These are phyloP conservation scores for Theristicus caerulescens DNA, from an alignment of 2,113 vertebrate species.

Conservation along the genomic window DNA sequence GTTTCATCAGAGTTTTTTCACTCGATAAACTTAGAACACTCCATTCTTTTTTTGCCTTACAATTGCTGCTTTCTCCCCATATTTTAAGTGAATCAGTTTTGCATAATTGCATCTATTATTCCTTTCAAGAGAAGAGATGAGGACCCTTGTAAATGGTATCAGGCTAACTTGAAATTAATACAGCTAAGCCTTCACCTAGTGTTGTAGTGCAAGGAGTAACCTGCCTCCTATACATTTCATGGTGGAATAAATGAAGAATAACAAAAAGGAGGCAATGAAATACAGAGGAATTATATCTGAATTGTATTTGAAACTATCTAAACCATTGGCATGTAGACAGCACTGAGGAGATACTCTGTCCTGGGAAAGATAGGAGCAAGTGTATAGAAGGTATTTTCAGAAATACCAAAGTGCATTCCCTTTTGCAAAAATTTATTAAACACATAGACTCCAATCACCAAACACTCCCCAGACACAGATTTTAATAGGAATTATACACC, in stretches of 20 bases:
- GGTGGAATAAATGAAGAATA: background rate
- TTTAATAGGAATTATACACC: background rate
- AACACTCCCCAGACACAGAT: background rate
- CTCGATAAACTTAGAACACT: background rate
- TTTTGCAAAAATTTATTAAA: background rate
- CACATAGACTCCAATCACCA: background rate
- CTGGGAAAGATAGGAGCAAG: background rate
- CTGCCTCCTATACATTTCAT: background rate
- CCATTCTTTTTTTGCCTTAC: background rate
- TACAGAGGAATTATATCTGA: background rate
- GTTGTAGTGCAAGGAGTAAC: background rate
- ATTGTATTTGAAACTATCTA: background rate
- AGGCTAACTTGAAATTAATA: slow-evolving; percentile 26
- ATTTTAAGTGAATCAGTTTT: slow-evolving; percentile 5
- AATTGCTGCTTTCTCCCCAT: background rate
- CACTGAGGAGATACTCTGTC: background rate
- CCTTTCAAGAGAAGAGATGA: background rate
- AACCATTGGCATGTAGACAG: background rate
- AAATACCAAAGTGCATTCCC: background rate
- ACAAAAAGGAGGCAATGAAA: background rate
- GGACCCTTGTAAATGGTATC: background rate
- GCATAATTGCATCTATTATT: background rate
- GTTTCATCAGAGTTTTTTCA: background rate
- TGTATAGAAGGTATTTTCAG: background rate
- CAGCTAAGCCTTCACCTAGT: background rate